Evolutionary conservation across 37 sponge, comb jelly and placozoan genomes (phyloP), one percentile per base, ranked within the genome.

Genomic region (Beroe ovata): DNA sequence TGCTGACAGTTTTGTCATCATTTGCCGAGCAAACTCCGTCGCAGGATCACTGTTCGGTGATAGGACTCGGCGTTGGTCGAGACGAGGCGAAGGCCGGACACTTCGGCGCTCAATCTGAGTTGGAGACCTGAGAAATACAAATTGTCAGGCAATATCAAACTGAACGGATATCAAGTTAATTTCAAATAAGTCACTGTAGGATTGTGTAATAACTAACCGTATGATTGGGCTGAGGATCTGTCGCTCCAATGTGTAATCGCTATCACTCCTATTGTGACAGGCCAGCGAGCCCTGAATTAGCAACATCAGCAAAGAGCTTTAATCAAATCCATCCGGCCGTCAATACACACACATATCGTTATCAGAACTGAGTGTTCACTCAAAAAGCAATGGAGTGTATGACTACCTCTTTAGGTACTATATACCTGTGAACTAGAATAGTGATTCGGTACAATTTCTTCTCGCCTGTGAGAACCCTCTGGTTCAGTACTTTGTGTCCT

Each of bases 1-100:
- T n/a, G 54, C 28, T 0, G 84, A 39, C 33, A 77, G 54, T 77
- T 77, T 77, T 4, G 84, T 42, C 84, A 42, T 77, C 84, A 77
- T 77, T 41, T 42, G 42, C 22, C 42, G 39, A 3, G 84, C 84
- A 19, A 42, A 77, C 54, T 77, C 84, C 0, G 54, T 42, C 4
- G 84, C 84, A 14, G 84, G 84, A 42, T 77, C 84, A 14, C 34
- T 25, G 69, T 25, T 25, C 16, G 69, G 69, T 0, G 69, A 33
- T 30, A 66, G 25, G 69, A 66, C 69, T 18, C 69, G 69, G 54
- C 54, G 54, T 11, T 47, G 54, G 35, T 66, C 69, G 19, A 66
- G 36, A 33, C 32, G 25, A 19, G 69, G 69, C 25, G 69, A 66
- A 37, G 16, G 30, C 11, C 54, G 54, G 32, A 66, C 36, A 25